These are phyloP conservation scores for Limnephilus auricula DNA, from an alignment of 2,888 invertebrate species.

Conservation along the genomic window DNA sequence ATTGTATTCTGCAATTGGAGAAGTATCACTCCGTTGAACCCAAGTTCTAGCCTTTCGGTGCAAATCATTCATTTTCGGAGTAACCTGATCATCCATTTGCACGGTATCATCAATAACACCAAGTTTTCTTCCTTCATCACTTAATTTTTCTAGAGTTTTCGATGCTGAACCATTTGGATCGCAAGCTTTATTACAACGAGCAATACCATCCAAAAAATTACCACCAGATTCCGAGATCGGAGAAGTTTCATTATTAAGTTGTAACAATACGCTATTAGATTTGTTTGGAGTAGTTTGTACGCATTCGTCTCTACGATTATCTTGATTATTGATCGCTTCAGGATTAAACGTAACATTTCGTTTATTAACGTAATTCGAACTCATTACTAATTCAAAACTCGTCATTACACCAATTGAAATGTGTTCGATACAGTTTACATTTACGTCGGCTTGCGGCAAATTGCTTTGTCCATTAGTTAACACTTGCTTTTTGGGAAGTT, in stretches of 20 bases:
- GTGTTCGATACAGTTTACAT: constrained; percentile 65
- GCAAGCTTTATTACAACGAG: constrained; percentile 68
- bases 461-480: not conserved
- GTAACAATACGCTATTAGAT: not conserved
- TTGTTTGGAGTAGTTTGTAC: constrained; percentile 51
- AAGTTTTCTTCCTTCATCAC: not conserved
- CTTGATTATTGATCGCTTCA: constrained; percentile 68
- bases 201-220: constrained; percentile 75
- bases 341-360: constrained; percentile 71
- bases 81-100: not conserved
- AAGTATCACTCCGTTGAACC: constrained; percentile 4
- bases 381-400: constrained; percentile 81
- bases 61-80: constrained; percentile 9
- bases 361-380: constrained; percentile 75
- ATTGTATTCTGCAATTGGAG: constrained; percentile 5
- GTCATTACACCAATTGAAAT: constrained; percentile 86
- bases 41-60: not conserved
- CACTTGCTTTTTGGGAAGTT: not conserved
- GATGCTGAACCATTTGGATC: not conserved
- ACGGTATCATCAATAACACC: not conserved
- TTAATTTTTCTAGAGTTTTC: not conserved
- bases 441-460: constrained; percentile 29
- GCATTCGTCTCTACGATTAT: constrained; percentile 50
- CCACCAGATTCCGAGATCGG: not conserved
- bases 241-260: not conserved